Base-by-base conservation (phyloP, 2,888 invertebrate species). In the Acrobasis repandana region DNA sequence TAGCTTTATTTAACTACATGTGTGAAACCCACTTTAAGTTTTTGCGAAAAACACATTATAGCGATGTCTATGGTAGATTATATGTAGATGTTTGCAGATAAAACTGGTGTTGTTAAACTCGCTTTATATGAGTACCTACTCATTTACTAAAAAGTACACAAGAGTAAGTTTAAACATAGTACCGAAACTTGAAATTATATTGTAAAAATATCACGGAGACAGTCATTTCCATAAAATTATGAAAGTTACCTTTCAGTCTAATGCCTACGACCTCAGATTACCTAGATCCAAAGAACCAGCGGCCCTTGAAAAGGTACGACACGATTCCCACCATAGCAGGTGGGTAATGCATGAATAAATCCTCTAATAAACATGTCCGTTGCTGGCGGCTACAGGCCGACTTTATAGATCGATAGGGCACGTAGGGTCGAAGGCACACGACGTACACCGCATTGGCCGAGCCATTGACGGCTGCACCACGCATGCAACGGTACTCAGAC, bases 391-490 rank as follows among this genome's bases (percentile, higher is more conserved):
- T 66, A 61, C 67, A 63, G 63, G 64, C 60, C 70, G 73, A 79
- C 76, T 83, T 83, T 83, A 83, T 82, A 85, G 88, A 85, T 86
- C 86, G 88, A 87, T 87, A 87, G 86, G 86, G 84, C 83, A 80
- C 75, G 68, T 73, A 78, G 83, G 85, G 88, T 87, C 88, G 83
- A 75, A 83, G 81, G 80, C 82, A 77, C 79, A 71, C n/a, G 75
- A 83, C 80, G 80, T 82, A 77, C 79, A 71, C n/a, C 74, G 80
- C 82, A 80, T 86, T 52, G 49, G 49, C 83, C 81, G 28, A 76
- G 67, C 82, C 83, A 85, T 82, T 82, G 83, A 81, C 75, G 78
- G 72, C 65, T 69, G 71, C 73, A 69, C 67, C 70, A 69, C 72
- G 72, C 77, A 80, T 73, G 82, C 88, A 90, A 90, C 90, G 88